Evolutionary conservation across 2,888 invertebrate species (phyloP), one percentile per base, ranked within the genome.

Genomic region (Eristalis intricaria): DNA sequence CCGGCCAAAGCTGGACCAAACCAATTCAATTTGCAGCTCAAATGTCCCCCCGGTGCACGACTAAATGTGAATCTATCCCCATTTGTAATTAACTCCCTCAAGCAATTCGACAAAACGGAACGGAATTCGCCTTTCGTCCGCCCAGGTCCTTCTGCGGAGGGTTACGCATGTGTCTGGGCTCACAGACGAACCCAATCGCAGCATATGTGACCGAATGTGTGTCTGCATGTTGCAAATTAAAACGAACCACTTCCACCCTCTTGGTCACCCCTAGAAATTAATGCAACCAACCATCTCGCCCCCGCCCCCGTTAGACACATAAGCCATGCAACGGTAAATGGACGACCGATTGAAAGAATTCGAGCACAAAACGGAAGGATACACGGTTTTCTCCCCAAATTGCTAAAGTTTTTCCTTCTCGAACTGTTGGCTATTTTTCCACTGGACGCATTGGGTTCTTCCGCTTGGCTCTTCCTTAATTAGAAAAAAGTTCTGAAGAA

Each of bases 401-500:
- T 77, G 81, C 38, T 32, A 85, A 85, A 85, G 81, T 85, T 85
- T 84, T 38, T 64, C 35, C 63, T 40, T 50, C 26, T 60, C 50
- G 22, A 58, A 63, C 32, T 43, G 35, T 68, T 56, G 61, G 7
- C 43, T 8, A 19, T 19, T 50, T 26, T 19, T 50, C 8, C 7
- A 50, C 50, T 19, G 7, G 50, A 50, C 50, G 50, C 50, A 50
- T 50, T 8, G 19, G 50, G 7, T 80, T 43, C 73, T 69, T 73
- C 43, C 38, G 69, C 32, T 64, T n/a, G n/a, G 29, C 64, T 66
- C 68, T 65, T 58, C 63, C 56, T 83, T 86, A 83, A 78, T 83
- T 83, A 83, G 83, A 83, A 86, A 32, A 86, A 86, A 86, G 65
- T 86, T 86, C 40, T 83, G 78, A 83, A 78, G 81, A 86, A 86